Base-by-base conservation (phyloP, 2,113 vertebrate genomes). In the Brachypteracias leptosomus region DNA sequence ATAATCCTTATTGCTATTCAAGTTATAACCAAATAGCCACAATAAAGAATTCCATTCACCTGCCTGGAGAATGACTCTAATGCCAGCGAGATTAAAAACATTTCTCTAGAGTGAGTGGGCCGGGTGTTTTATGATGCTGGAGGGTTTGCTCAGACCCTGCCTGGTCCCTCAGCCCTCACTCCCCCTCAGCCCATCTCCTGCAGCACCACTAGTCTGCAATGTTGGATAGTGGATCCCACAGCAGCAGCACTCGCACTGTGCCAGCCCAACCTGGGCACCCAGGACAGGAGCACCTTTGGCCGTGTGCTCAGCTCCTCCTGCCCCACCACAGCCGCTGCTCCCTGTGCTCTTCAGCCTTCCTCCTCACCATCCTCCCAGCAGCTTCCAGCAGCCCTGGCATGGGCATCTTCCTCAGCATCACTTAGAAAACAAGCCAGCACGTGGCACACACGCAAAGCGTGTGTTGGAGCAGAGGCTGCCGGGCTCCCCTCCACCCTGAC, bases 31-130 rank as follows among this genome's bases (percentile, higher is more conserved):
- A 4, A 79, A 94, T 12, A 91, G 58, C 87, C 91, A 81, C 73
- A 82, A 88, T 13, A 88, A 94, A 79, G 66, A 80, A 88, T 90
- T 83, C 93, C 82, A 22, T 54, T 63, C 91, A 96, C 95, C 90
- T 96, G 88, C 75, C 75, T 63, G 88, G 25, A 83, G 75, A 49
- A 58, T 10, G 83, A 66, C 79, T 54, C 59, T 46, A 29, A 76
- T 14, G 26, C 59, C 85, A 82, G 62, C 1, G 3, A 51, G 85
- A 83, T 88, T 58, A 51, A 89, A 94, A 84, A 12, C 33, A 10
- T 67, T 54, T 75, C 61, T 89, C 13, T 13, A 5, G 77, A 33
- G 68, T 1, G 26, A 46, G n/a, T 1, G 6, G 85, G 7, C 35
- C 67, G 26, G 88, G 4, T 22, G 33, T 44, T 59, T 59, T 38